Percentiles rank a stretch among this genome's conserved stretches.
Conservation (phyloP, 2,113 vertebrate species). For the mouse (Mus musculus) region GRCm39 chrX:121736501-121737000, state of each 20-base stretch:
- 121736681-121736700: not conserved
- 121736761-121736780: conserved; percentile 27
- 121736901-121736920: not conserved
- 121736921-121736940: not conserved
- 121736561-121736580: conserved; percentile 17
- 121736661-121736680: conserved; percentile 40
- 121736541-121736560: not conserved
- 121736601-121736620: not conserved
- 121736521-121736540: not conserved
- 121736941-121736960: not conserved
- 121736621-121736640: not conserved
- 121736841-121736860: conserved; percentile 2
- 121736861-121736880: not conserved
- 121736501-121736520: not conserved
- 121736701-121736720: fast-evolving
- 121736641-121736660: conserved; percentile 9
- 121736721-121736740: not conserved
- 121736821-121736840: not conserved
- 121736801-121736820: conserved; percentile 33
- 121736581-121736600: conserved; percentile 6
- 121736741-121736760: not conserved
- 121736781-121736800: not conserved
- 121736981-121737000: not conserved
- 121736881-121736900: conserved; percentile 8
- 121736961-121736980: not conserved